These are phyloP conservation scores for Felis chaus DNA, from an alignment of 2,113 vertebrate species.

Conservation along the genomic window DNA sequence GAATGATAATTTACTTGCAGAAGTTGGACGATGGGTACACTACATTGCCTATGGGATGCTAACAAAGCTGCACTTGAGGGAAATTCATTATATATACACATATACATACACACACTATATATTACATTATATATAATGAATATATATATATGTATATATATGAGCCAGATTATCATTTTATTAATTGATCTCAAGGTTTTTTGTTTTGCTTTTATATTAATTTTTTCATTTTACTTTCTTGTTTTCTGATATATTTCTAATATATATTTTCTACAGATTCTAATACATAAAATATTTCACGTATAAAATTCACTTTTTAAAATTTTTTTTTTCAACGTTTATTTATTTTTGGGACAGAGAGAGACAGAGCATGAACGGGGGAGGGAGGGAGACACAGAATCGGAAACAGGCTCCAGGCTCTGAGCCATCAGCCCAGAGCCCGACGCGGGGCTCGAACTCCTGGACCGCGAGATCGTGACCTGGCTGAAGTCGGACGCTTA, in stretches of 20 bases:
- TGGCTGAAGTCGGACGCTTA: no score
- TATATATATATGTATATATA: background rate
- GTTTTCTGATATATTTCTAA: background rate
- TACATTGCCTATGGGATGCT: background rate
- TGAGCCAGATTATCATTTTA: background rate
- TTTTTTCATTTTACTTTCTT: background rate
- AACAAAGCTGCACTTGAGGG: background rate
- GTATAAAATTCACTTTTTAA: background rate
- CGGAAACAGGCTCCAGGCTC: no score
- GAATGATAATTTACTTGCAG: background rate
- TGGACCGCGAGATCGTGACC: no score
- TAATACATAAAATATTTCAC: background rate
- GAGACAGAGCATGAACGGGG: no score
- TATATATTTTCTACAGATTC: background rate
- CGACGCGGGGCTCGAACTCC: no score
- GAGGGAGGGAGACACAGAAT: no score
- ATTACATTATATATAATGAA: background rate
- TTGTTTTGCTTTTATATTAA: background rate
- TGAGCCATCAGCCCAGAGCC: no score
- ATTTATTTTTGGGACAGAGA: no score
- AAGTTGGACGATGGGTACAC: background rate
- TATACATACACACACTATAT: background rate
- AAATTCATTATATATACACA: background rate
- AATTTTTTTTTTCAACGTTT: no score
- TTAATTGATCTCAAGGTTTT: background rate